phyloP scores from a whole-genome alignment of 2,888 invertebrate species.

The Mythimna pallens region DNA sequence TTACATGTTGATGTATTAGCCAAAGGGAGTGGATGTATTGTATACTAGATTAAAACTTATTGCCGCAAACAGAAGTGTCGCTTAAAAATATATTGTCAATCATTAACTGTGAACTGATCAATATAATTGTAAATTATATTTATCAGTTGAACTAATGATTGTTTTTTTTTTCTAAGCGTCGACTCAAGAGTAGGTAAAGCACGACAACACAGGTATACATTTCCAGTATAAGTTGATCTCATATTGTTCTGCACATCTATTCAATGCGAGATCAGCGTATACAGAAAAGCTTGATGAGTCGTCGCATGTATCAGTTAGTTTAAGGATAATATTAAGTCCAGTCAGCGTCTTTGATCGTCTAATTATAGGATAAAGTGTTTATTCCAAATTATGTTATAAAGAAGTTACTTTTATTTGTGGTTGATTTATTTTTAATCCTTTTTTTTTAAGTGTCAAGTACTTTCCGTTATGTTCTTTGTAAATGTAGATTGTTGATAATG shows the following conservation, averaged over 20 bases:
- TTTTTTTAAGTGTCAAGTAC: constrained; percentile 38
- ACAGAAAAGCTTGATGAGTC: not conserved
- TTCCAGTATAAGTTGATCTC: not conserved
- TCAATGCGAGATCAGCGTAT: not conserved
- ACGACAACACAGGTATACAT: not conserved
- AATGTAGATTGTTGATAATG: constrained; percentile 64
- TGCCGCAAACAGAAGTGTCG: constrained; percentile 16
- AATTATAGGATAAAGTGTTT: constrained; percentile 53
- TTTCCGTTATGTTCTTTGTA: constrained; percentile 50
- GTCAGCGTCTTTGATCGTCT: constrained; percentile 60
- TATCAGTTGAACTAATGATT: constrained; percentile 4
- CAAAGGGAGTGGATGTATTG: constrained; percentile 57
- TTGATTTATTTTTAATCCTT: constrained; percentile 43
- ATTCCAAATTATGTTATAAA: constrained; percentile 58
- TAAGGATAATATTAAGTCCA: constrained; percentile 58
- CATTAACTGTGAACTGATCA: not conserved
- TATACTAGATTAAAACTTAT: constrained; percentile 33
- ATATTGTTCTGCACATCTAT: not conserved
- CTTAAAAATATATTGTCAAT: constrained; percentile 9
- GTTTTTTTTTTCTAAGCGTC: not conserved
- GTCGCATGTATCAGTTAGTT: constrained; percentile 11
- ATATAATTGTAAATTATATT: not conserved
- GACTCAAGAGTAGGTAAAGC: not conserved
- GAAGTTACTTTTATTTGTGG: constrained; percentile 58
- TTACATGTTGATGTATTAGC: constrained; percentile 40